Percentiles rank a stretch among this genome's conserved stretches.
These are phyloP conservation scores for Eupithecia subfuscata DNA, from an alignment of 2,888 invertebrate species.

Conservation along the genomic window DNA sequence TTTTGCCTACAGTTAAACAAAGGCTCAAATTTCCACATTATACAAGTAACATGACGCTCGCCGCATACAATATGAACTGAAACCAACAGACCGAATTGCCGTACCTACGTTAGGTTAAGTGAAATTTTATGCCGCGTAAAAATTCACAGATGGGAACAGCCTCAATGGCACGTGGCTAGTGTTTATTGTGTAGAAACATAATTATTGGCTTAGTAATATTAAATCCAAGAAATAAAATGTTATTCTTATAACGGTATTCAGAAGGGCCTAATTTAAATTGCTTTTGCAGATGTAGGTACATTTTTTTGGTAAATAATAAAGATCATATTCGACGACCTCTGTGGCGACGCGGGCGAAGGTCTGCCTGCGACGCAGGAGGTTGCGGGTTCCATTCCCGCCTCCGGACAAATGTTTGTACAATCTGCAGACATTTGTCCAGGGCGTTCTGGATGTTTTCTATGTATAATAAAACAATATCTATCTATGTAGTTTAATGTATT, in stretches of 20 bases:
- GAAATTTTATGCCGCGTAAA: conserved; percentile 75
- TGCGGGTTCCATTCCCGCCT: no score
- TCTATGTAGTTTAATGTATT: no score
- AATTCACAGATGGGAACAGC: conserved; percentile 52
- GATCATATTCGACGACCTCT: no score
- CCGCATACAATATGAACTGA: conserved; percentile 65
- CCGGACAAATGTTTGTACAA: no score
- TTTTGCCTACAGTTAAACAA: conserved; percentile 54
- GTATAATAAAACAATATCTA: no score
- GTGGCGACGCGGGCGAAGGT: no score
- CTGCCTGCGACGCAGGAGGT: no score
- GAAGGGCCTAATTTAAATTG: neutral
- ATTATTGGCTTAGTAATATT: neutral
- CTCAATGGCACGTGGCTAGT: conserved; percentile 6
- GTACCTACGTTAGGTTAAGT: conserved; percentile 61
- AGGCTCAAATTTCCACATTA: conserved; percentile 60
- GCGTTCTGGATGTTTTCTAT: no score
- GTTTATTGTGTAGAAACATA: conserved; percentile 5
- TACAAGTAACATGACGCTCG: conserved; percentile 55
- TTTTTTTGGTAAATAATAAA: neutral
- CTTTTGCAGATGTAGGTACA: neutral
- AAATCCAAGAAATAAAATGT: neutral
- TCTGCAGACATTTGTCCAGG: no score
- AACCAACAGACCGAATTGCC: conserved; percentile 66
- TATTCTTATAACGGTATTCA: neutral